Evolutionary conservation across 2,797 vertebrate genomes (phyloP).

Genomic region (Petrocephalus sullivani): DNA sequence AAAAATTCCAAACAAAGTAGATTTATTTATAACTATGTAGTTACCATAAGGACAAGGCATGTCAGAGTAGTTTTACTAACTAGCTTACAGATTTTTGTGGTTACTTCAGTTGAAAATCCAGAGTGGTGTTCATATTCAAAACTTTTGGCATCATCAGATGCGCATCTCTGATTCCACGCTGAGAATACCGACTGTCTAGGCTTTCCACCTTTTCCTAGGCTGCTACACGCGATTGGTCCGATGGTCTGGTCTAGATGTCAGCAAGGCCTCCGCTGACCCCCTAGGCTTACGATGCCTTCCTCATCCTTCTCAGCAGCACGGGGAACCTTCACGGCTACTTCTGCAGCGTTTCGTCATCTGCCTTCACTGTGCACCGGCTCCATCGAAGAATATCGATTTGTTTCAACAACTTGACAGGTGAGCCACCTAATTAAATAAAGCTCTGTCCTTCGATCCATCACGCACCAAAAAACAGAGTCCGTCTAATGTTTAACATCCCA

Average conservation of each 20-base stretch:
- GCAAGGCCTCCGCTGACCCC: neutral
- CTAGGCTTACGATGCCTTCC: neutral
- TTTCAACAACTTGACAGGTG: neutral
- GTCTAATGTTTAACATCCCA: neutral
- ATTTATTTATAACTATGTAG: neutral
- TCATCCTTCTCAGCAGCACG: neutral
- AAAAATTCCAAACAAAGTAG: neutral
- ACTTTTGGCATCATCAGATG: too few species aligned
- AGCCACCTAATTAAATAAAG: constrained; percentile 1
- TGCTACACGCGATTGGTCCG: neutral
- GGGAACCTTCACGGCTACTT: neutral
- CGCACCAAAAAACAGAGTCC: neutral
- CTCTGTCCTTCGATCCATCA: neutral
- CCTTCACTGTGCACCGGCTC: neutral
- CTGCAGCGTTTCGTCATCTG: neutral
- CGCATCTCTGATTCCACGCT: too few species aligned
- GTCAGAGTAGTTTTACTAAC: neutral
- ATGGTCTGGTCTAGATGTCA: neutral
- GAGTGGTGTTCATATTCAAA: too few species aligned
- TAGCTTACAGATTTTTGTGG: neutral
- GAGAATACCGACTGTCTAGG: too few species aligned
- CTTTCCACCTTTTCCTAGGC: neutral
- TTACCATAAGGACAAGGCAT: neutral
- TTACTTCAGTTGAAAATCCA: too few species aligned
- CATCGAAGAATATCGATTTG: neutral